Base-by-base conservation (phyloP, 2,888 invertebrate species). In the Atrina japonica region DNA sequence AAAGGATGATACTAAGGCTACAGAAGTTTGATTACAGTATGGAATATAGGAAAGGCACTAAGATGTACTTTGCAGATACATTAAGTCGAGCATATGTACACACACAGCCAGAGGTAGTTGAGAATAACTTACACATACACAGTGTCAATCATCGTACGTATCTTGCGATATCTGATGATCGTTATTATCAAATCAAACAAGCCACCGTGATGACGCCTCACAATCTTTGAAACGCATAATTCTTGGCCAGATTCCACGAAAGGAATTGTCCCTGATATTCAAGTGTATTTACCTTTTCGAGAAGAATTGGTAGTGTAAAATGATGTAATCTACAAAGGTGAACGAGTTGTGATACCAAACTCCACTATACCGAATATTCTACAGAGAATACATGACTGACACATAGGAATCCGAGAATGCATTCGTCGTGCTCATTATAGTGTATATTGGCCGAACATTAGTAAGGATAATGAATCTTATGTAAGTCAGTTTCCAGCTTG, bases 51-150 rank as follows among this genome's bases (percentile, higher is more conserved):
- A 52, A 52, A 43, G 76, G 76, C 7, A 56, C 63, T 61, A 64
- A 80, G 16, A 56, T 72, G 56, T 29, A 58, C 18, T 50, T 71
- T 3, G 76, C 74, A 11, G 76, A 79, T 11, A 69, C 69, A 7
- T 53, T 80, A 29, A 70, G 73, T 21, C 58, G 81, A 47, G 73
- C 71, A 30, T 70, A 64, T 61, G 18, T 67, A 14, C 27, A 11
- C 23, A 25, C 41, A 35, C 23, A 18, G 30, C 30, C 56, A 11
- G 25, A 21, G 2, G 23, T 21, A 16, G 35, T 18, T 18, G 23
- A 52, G 18, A 27, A 53, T 50, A 49, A 59, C 29, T 27, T 18
- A 55, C 43, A 58, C 21, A 21, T 52, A 16, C 25, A 41, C n/a
- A 45, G 29, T 25, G 56, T 70, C n/a, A 55, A 70, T 29, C 60